A percentile compares a stretch with the other conserved stretches of the same genome.
phyloP scores from a whole-genome alignment of 2,888 invertebrate genomes.

The Xylocampa areola region DNA sequence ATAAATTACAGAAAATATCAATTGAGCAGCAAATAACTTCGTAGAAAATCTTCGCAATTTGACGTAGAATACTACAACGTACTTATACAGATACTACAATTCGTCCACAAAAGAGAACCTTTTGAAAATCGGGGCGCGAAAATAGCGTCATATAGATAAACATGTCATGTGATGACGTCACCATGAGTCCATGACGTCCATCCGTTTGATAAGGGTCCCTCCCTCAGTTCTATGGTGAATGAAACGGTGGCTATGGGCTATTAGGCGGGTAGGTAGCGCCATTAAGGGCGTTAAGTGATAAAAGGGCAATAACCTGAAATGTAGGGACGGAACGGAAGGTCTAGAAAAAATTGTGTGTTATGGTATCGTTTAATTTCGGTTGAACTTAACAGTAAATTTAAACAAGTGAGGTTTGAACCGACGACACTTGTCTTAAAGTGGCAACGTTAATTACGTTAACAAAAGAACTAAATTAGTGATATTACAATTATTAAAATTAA shows the following conservation, averaged over 20 bases:
- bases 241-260: neutral
- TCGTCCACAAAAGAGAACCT: conserved; percentile 2
- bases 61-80: too few relatives aligned
- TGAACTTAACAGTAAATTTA: too few relatives aligned
- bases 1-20: too few relatives aligned
- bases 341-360: neutral
- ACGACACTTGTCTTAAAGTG: too few relatives aligned
- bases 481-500: too few relatives aligned
- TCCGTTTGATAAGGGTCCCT: conserved; percentile 26
- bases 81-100: neutral
- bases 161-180: neutral
- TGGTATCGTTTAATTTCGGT: too few relatives aligned
- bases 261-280: neutral
- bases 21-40: too few relatives aligned
- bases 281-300: conserved; percentile 5
- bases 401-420: too few relatives aligned
- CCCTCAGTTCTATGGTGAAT: neutral
- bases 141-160: neutral
- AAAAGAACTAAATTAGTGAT: too few relatives aligned
- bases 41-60: too few relatives aligned
- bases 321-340: neutral
- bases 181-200: too few relatives aligned
- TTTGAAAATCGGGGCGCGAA: conserved; percentile 5
- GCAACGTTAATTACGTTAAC: too few relatives aligned
- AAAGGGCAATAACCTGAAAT: neutral